Evolutionary conservation across 23 tunicate species (phyloP), one percentile per base, ranked within the genome.

Genomic region (Aplidium turbinatum): DNA sequence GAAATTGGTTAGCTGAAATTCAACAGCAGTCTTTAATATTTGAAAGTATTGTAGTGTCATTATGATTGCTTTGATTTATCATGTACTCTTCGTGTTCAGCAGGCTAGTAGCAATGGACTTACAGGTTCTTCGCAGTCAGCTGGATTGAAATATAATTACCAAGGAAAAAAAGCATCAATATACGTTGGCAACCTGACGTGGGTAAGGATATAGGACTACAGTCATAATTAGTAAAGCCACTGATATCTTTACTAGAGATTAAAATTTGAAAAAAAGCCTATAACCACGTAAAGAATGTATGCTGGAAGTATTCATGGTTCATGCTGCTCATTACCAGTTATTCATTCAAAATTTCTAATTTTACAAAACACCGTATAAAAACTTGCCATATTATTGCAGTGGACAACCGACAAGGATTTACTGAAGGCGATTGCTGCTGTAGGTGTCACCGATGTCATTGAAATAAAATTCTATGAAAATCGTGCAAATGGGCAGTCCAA

Each of bases 401-500:
- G 97, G 97, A 91, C 97, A 20, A 84, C 91, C 42, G 97, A 91
- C 42, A 79, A 79, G 52, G 97, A 91, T 75, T 34, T 91, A 28
- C 90, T 78, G 69, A 87, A 91, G 31, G 91, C 86, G 16, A 91
- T 91, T 33, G 67, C 68, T 51, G 58, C 91, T 25, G 60, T 91
- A 0, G 97, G 97, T 28, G 83, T 91, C 2, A 78, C 66, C 28
- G 97, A 91, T 58, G 35, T 91, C 1, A 58, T 91, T 42, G 97
- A 91, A 53, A 91, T 91, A 28, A 91, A 91, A 70, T 91, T 91
- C 54, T 78, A 80, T 73, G 97, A 91, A 75, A 91, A 91, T 63
- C 70, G 97, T n/a, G 90, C 97, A 1, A 91, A 91, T 79, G 97
- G 97, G 18, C 97, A 91, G 54, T 91, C 97, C 0, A 91, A 91